Evolutionary conservation across 2,797 vertebrate species (phyloP), one percentile per base, ranked within the genome.

Genomic region (Anguilla megastoma): DNA sequence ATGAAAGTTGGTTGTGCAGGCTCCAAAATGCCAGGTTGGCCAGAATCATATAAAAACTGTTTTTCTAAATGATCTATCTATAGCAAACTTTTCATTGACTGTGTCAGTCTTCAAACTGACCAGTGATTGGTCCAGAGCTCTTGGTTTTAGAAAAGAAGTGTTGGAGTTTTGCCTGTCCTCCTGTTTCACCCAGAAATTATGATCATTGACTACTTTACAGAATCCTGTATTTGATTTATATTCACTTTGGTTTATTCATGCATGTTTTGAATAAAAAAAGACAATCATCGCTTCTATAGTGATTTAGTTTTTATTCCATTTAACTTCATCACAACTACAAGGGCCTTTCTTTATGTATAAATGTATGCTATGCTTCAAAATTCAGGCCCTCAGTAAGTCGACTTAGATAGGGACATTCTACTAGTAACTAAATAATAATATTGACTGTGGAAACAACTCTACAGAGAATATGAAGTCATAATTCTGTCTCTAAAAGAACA

Each of bases 401-500:
- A 36, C 36, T 41, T 76, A 76, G 33, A 21, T 76, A 76, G 74
- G 74, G 74, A 14, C 36, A 76, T 76, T 76, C 36, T 76, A 14
- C 74, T 41, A 36, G 36, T 41, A 76, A 76, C 12, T 76, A 76
- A 30, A 71, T 71, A 76, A 76, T 76, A 76, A 41, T 76, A 41
- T 18, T 36, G 30, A 18, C 33, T 36, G 74, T 5, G 74, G 3
- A 14, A 33, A 76, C 74, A 41, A 33, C 33, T 76, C 74, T 76
- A 54, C 88, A 79, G 86, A 50, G 80, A 87, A 90, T 88, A 84
- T 63, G 87, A 90, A 89, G 89, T 88, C 82, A 86, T 76, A 90
- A 86, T 85, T 90, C 87, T 91, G 56, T 89, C 88, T 83, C 84
- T 84, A 30, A 87, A 84, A 79, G 86, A 88, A 85, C 88, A 90